Evolutionary conservation across 2,888 invertebrate genomes (phyloP).

Genomic region (Drosophila ezoana): DNA sequence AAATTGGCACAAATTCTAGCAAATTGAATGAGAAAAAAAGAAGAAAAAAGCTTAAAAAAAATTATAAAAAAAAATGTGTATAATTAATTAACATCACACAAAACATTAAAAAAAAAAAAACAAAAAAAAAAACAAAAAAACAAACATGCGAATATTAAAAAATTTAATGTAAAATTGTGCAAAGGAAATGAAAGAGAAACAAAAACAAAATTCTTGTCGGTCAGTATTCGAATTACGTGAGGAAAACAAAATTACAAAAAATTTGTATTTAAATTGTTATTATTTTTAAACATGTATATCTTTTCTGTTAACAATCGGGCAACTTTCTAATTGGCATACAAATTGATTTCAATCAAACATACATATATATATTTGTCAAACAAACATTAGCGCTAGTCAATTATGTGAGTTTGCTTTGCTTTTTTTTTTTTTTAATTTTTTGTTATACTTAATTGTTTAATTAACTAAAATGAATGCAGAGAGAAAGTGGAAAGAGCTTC

Average conservation of each 20-base stretch:
- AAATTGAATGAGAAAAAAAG: slow-evolving; percentile 35
- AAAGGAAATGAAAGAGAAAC: slow-evolving; percentile 28
- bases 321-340: slow-evolving; percentile 54
- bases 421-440: slow-evolving; percentile 19
- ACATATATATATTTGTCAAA: slow-evolving; percentile 12
- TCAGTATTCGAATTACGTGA: slow-evolving; percentile 77
- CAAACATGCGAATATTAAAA: slow-evolving; percentile 59
- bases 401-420: slow-evolving; percentile 58
- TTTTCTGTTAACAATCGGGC: slow-evolving; percentile 39
- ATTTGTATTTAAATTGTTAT: slow-evolving; percentile 57
- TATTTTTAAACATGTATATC: slow-evolving; percentile 36
- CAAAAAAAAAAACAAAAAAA: background rate
- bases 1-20: slow-evolving; percentile 68
- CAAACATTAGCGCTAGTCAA: slow-evolving; percentile 63
- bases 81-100: slow-evolving; percentile 23
- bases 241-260: slow-evolving; percentile 45
- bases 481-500: slow-evolving; percentile 14
- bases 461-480: background rate
- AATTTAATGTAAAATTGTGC: slow-evolving; percentile 33
- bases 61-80: slow-evolving; percentile 15
- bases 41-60: slow-evolving; percentile 9
- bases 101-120: slow-evolving; percentile 6
- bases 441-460: slow-evolving; percentile 45
- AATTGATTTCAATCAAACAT: slow-evolving; percentile 26
- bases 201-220: slow-evolving; percentile 68